phyloP scores from a whole-genome alignment of 2,113 vertebrate species.

The Scopus umbretta region DNA sequence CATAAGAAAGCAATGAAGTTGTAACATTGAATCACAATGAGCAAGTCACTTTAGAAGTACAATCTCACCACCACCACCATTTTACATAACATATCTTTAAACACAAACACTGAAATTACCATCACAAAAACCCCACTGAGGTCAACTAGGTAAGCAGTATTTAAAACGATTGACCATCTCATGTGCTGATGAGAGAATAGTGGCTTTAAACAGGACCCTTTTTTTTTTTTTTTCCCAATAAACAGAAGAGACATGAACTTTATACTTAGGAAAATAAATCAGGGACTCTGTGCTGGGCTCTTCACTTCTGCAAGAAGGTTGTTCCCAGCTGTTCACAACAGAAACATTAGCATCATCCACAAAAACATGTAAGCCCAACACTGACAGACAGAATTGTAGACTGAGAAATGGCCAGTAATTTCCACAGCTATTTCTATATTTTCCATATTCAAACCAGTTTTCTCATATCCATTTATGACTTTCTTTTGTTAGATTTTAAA shows the following conservation, averaged over 20 bases:
- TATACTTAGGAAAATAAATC: not conserved
- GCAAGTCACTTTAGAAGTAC: not conserved
- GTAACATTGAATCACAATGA: not conserved
- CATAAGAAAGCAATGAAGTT: not conserved
- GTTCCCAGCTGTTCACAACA: not conserved
- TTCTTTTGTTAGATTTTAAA: not conserved
- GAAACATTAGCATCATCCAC: not conserved
- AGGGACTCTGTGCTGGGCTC: not conserved
- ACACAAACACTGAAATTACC: not conserved
- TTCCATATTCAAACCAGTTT: not conserved
- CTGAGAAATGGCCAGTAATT: not conserved
- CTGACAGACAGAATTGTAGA: not conserved
- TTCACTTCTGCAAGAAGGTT: not conserved
- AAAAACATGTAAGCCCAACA: not conserved
- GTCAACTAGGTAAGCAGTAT: not conserved
- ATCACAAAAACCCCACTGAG: not conserved
- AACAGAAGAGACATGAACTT: not conserved
- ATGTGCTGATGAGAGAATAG: not conserved
- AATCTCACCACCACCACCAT: not conserved
- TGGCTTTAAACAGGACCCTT: not conserved
- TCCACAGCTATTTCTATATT: not conserved
- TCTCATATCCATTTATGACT: not conserved
- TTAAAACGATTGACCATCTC: not conserved
- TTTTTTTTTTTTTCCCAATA: not conserved
- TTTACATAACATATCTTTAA: not conserved